Evolutionary conservation across 2,797 vertebrate species (phyloP).

Genomic region (Melanotaenia boesemani): DNA sequence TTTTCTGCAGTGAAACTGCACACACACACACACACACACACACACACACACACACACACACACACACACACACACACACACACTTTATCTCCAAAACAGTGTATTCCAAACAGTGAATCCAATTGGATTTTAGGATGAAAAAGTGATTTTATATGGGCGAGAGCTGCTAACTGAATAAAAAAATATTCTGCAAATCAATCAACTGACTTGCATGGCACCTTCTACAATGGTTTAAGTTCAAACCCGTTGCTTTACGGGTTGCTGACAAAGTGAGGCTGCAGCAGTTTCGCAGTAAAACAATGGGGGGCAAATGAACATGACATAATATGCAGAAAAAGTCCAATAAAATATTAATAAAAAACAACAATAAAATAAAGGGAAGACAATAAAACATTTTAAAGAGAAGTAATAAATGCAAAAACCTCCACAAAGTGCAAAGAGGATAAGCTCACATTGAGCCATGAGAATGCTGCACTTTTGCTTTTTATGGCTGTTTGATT

Average conservation of each 20-base stretch:
- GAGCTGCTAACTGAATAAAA: not conserved
- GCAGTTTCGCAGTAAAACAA: slow-evolving; percentile 47
- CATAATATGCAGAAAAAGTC: slow-evolving; percentile 18
- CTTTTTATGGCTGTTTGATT: slow-evolving; percentile 36
- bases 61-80: too few relatives aligned
- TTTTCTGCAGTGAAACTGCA: not conserved
- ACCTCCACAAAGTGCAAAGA: slow-evolving; percentile 12
- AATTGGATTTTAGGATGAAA: not conserved
- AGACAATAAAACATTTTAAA: slow-evolving; percentile 50
- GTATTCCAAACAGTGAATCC: not conserved
- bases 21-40: too few relatives aligned
- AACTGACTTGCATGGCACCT: not conserved
- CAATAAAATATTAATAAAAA: slow-evolving; percentile 51
- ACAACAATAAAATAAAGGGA: slow-evolving; percentile 46
- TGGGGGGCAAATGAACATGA: slow-evolving; percentile 59
- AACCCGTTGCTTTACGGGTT: slow-evolving; percentile 5
- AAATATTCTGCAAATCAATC: not conserved
- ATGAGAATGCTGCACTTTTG: slow-evolving; percentile 15
- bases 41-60: too few relatives aligned
- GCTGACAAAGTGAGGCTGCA: slow-evolving; percentile 1
- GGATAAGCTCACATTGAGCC: slow-evolving; percentile 5
- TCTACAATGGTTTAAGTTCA: not conserved
- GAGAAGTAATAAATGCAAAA: slow-evolving; percentile 48
- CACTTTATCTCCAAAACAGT: accelerated
- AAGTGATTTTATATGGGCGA: not conserved